Conservation (phyloP, 2,888 invertebrate species). For the Lumbricus terrestris region DNA sequence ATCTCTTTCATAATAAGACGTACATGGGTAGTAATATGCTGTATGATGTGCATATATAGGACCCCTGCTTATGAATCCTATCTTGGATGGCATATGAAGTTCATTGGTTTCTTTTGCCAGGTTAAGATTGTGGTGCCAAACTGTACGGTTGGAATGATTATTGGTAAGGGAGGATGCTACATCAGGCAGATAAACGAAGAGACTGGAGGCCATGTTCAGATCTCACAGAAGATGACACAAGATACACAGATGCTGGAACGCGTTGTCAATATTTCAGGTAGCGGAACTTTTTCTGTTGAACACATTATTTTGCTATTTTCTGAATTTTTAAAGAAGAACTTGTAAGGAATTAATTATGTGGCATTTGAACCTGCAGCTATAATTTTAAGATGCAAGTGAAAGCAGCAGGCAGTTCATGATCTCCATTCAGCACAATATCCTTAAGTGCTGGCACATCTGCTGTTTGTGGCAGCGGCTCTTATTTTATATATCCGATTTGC, state of each 20-base stretch:
- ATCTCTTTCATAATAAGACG: too few species aligned
- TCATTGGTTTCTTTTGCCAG: slow-evolving; percentile 40
- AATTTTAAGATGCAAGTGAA: background rate
- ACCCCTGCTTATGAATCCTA: background rate
- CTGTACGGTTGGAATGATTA: slow-evolving; percentile 61
- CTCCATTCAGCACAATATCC: background rate
- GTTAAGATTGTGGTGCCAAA: slow-evolving; percentile 60
- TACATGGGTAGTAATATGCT: too few species aligned
- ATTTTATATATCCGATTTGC: too few species aligned
- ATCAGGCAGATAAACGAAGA: slow-evolving; percentile 60
- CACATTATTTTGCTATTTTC: background rate
- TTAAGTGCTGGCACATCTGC: background rate
- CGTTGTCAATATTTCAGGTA: slow-evolving; percentile 60
- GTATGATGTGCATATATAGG: background rate
- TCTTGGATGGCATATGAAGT: background rate
- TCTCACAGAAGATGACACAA: slow-evolving; percentile 60
- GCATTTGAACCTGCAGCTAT: background rate
- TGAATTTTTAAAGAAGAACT: background rate
- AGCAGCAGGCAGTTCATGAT: background rate
- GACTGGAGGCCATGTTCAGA: slow-evolving; percentile 60
- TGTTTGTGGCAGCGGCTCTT: background rate
- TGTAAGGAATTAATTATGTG: background rate
- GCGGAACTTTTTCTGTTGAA: slow-evolving; percentile 26
- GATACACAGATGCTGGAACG: slow-evolving; percentile 59
- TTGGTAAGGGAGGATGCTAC: slow-evolving; percentile 59